Evolutionary conservation across 2,797 vertebrate species (phyloP), one percentile per base, ranked within the genome.

Genomic region (Passerculus sandwichensis): DNA sequence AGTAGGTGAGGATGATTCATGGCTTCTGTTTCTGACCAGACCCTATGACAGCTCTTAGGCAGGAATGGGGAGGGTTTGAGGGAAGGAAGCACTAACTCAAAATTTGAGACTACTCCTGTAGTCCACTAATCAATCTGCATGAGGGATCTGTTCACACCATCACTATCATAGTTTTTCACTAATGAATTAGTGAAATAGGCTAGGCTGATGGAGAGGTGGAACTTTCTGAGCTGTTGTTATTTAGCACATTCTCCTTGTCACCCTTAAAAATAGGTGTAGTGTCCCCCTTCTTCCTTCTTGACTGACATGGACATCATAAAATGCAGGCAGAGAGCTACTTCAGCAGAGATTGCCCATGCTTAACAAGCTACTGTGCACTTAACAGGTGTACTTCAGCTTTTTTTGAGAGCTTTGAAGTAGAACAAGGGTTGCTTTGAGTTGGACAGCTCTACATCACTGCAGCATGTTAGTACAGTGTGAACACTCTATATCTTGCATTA

Each of bases 371-470:
- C 64, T 50, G 23, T 73, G 38, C 50, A 12, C 60, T 87, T 83
- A 87, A n/a, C 40, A 66, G 70, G n/a, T 79, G 5, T 70, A 65
- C 64, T 91, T 89, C 53, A 85, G 36, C 50, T 88, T 73, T 48
- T 10, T n/a, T n/a, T 32, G 75, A 92, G 65, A 60, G 32, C 72
- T 92, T 89, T 83, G 88, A 89, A 89, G 85, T 79, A 85, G 67
- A 84, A 61, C n/a, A 82, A 64, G 38, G 32, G 32, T 27, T 42
- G 50, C 38, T 61, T 42, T 56, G n/a, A 83, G 75, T 51, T 80
- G 75, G 81, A 71, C 84, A 89, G 87, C 44, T 79, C n/a, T 67
- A 26, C 53, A 45, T 86, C 62, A 45, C 54, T 56, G 78, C 40
- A 76, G 60, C 23, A 2, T 38, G n/a, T 71, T 71, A 62, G 16